Percentiles rank a stretch among this genome's conserved stretches.
Evolutionary conservation across 2,888 invertebrate species (phyloP).

Genomic region (Beris morrisii): DNA sequence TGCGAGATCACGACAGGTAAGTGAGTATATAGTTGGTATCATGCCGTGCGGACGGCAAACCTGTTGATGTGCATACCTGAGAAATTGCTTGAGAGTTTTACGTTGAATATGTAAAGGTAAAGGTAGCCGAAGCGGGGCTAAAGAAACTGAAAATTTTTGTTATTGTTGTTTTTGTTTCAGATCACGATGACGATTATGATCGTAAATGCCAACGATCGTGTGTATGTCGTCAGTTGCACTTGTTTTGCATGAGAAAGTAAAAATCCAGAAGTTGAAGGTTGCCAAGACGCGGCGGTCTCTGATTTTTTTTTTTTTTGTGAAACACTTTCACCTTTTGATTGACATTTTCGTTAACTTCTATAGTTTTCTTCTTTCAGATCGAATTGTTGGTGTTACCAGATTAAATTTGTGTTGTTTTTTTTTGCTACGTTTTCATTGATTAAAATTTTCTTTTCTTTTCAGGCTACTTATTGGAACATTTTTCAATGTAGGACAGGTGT

Average conservation of each 20-base stretch:
- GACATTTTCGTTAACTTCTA: constrained; percentile 29
- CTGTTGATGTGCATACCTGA: constrained; percentile 3
- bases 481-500: too few species aligned
- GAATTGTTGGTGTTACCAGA: constrained; percentile 1
- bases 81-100: neutral
- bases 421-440: neutral
- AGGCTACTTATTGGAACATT: too few species aligned
- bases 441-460: too few species aligned
- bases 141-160: neutral
- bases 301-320: constrained; percentile 24
- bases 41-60: neutral
- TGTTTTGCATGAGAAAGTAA: constrained; percentile 40
- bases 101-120: neutral
- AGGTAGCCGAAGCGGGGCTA: neutral
- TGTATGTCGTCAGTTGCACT: constrained; percentile 28
- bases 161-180: too few species aligned
- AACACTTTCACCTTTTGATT: constrained; percentile 37
- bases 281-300: constrained; percentile 23
- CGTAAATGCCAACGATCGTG: neutral
- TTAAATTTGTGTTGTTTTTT: neutral
- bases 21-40: neutral
- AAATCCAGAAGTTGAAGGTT: constrained; percentile 39
- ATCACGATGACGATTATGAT: neutral
- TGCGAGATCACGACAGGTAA: neutral
- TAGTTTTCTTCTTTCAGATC: neutral